Evolutionary conservation across 1,140 invertebrate species (phyloP).

Genomic region (Formica exsecta): DNA sequence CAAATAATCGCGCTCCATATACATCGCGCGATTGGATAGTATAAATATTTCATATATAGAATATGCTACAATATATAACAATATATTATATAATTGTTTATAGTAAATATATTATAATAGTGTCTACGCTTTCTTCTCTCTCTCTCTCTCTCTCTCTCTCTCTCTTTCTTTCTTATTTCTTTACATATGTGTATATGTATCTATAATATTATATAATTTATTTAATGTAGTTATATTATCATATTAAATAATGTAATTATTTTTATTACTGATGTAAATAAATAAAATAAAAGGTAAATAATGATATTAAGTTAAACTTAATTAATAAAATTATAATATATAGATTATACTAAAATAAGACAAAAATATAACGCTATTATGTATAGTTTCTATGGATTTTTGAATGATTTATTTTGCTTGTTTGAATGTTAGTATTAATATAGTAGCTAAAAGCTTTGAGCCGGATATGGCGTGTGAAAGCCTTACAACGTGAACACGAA

Average conservation of each 20-base stretch:
- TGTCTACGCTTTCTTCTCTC: not conserved
- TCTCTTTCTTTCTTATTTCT: too few relatives aligned
- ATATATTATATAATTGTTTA: constrained; percentile 1
- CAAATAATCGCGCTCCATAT: constrained; percentile 30
- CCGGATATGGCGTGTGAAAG: not conserved
- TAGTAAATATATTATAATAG: not conserved
- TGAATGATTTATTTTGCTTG: constrained; percentile 15
- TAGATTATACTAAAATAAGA: not conserved
- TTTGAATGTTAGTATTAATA: constrained; percentile 38
- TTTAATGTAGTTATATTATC: too few relatives aligned
- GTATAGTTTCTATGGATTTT: not conserved
- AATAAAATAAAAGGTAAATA: not conserved
- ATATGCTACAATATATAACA: not conserved
- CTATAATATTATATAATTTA: too few relatives aligned
- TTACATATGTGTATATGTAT: too few relatives aligned
- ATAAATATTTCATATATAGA: constrained; percentile 6
- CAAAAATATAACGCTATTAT: not conserved
- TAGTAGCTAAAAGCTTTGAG: constrained; percentile 1
- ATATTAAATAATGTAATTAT: too few relatives aligned
- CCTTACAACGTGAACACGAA: not conserved
- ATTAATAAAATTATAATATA: not conserved
- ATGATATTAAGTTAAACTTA: not conserved
- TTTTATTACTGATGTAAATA: not conserved
- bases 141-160: too few relatives aligned
- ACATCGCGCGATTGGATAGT: not conserved